These are phyloP conservation scores for Chaenocephalus aceratus DNA, from an alignment of 2,113 vertebrate species.

Conservation along the genomic window DNA sequence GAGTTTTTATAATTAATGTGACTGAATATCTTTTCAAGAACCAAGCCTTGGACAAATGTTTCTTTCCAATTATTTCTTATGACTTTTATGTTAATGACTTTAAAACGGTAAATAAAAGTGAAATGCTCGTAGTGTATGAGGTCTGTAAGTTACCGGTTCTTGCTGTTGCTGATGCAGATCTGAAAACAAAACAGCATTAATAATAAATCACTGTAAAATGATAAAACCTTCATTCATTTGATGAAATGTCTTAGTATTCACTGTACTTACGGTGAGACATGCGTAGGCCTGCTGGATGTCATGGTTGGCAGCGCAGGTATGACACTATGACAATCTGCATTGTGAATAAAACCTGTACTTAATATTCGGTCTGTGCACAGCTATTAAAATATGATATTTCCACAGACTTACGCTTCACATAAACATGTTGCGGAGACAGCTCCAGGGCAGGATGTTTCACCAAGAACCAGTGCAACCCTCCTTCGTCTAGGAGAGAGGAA, in stretches of 20 bases:
- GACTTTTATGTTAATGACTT: too few relatives aligned
- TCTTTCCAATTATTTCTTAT: background rate
- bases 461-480: slow-evolving; percentile 74
- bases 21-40: background rate
- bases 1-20: background rate
- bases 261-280: background rate
- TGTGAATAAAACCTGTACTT: background rate
- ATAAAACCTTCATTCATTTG: background rate
- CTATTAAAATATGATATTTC: background rate
- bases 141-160: slow-evolving; percentile 28
- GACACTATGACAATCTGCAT: background rate
- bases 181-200: slow-evolving; percentile 22
- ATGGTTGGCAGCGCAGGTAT: background rate
- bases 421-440: slow-evolving; percentile 47
- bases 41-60: background rate
- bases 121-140: background rate
- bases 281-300: background rate
- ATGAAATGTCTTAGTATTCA: background rate
- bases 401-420: slow-evolving; percentile 70
- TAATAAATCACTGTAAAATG: background rate
- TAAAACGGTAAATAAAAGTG: too few relatives aligned
- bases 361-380: background rate
- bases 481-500: slow-evolving; percentile 64
- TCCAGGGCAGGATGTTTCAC: slow-evolving; percentile 73
- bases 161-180: slow-evolving; percentile 2